These are phyloP conservation scores for Leucophora obtusa DNA, from an alignment of 2,888 invertebrate genomes.

Conservation along the genomic window DNA sequence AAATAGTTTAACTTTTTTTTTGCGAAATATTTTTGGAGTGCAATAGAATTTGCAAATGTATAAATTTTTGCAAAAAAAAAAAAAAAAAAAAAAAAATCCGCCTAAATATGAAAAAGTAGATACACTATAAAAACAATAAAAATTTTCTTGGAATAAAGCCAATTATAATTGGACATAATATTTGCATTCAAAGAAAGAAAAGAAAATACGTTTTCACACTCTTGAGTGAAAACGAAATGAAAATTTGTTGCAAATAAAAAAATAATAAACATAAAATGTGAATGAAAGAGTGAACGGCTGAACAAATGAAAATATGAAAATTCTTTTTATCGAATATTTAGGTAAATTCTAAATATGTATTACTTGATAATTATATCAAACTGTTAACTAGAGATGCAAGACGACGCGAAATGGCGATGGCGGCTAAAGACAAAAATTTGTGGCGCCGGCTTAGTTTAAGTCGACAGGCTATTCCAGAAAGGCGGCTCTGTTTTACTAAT, in stretches of 20 bases:
- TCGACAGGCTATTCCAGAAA: no score
- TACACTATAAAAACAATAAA: conserved; percentile 25
- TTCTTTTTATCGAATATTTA: not conserved
- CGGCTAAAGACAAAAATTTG: no score
- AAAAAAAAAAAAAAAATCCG: not conserved
- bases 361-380: not conserved
- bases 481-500: no score
- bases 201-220: conserved; percentile 26
- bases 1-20: not conserved
- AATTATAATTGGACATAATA: conserved; percentile 50
- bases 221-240: conserved; percentile 55
- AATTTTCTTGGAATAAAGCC: conserved; percentile 48
- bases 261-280: not conserved
- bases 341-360: not conserved
- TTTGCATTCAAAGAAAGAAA: conserved; percentile 14
- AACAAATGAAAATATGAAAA: not conserved
- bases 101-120: conserved; percentile 18
- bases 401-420: no score
- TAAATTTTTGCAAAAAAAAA: not conserved
- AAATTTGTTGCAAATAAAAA: conserved; percentile 29
- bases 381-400: no score
- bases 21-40: no score
- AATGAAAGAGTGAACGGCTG: not conserved
- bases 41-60: no score
- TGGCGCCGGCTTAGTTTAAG: no score